Evolutionary conservation across 2,797 vertebrate genomes (phyloP).

Genomic region (Takifugu rubripes): DNA sequence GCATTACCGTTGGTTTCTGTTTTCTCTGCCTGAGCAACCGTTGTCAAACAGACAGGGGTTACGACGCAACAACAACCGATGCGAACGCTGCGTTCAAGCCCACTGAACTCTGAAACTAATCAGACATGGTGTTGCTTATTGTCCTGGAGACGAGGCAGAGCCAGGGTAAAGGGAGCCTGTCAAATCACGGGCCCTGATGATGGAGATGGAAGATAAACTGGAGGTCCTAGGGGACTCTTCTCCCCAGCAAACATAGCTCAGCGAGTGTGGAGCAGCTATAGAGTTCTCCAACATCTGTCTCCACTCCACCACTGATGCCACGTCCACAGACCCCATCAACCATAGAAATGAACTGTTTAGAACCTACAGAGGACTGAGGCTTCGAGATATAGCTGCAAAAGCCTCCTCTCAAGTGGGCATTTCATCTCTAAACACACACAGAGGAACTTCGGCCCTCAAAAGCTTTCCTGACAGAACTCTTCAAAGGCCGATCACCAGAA

Average conservation of each 20-base stretch:
- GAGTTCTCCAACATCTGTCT: conserved; percentile 77
- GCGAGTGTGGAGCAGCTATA: conserved; percentile 68
- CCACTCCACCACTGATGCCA: conserved; percentile 51
- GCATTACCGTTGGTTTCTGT: conserved; percentile 54
- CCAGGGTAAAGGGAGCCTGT: conserved; percentile 75
- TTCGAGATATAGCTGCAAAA: conserved; percentile 55
- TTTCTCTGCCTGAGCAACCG: conserved; percentile 69
- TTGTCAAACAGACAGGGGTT: conserved; percentile 78
- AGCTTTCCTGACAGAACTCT: conserved; percentile 40
- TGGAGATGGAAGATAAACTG: conserved; percentile 83
- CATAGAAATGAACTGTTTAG: conserved; percentile 72
- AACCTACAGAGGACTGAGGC: conserved; percentile 53
- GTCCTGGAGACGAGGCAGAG: conserved; percentile 78
- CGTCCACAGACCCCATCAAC: conserved; percentile 69
- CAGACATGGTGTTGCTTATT: conserved; percentile 83
- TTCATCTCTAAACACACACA: conserved; percentile 54
- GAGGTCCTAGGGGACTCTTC: conserved; percentile 70
- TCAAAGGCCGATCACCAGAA: conserved; percentile 31
- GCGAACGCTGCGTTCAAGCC: conserved; percentile 78
- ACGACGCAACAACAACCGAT: conserved; percentile 73
- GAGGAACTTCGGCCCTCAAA: conserved; percentile 46
- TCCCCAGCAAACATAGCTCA: conserved; percentile 70
- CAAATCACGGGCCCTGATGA: conserved; percentile 80
- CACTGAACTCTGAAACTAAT: conserved; percentile 86
- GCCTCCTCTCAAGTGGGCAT: conserved; percentile 55